Base-by-base conservation (phyloP, 2,888 invertebrate species). In the Alitta virens region DNA sequence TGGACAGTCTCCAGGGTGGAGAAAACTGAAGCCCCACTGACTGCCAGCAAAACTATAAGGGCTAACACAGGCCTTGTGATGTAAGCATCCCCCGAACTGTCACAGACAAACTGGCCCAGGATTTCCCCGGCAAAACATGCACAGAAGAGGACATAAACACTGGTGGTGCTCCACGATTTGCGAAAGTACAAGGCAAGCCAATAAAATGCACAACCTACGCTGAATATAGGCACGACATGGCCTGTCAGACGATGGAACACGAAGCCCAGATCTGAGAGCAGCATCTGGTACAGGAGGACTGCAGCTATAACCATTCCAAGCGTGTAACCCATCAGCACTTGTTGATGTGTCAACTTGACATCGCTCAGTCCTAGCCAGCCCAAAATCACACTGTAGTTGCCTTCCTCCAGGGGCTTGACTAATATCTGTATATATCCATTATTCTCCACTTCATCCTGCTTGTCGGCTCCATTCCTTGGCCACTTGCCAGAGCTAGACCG, bases 391-490 rank as follows among this genome's bases (percentile, higher is more conserved):
- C 69, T 75, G 60, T 72, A 75, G 65, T 72, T 75, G 57, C 77
- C 75, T 63, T 75, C 74, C 49, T 78, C 78, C 58, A 78, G 64
- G 9, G 78, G 78, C 66, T 76, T 77, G 58, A 78, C 75, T 49
- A 78, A 68, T 58, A 78, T 72, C 67, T 78, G 76, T 2, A 93
- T 88, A 75, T 93, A 91, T 49, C 94, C 86, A n/a, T 91, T 91
- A 57, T 90, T 90, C 79, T 93, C 93, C 23, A 71, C 63, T 26
- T 76, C 77, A 46, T 76, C 75, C 14, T 75, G 76, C 18, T 78
- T 76, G 66, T 74, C 71, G 52, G 70, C 69, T 54, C 73, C 78
- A 63, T 74, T 76, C 69, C 73, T 75, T 18, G 76, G 75, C 63
- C 75, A 75, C 66, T 75, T 72, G 33, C 75, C 68, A 53, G 69